These are phyloP conservation scores for Microcebus tavaratra DNA, from an alignment of 2,113 vertebrate genomes.

Conservation along the genomic window DNA sequence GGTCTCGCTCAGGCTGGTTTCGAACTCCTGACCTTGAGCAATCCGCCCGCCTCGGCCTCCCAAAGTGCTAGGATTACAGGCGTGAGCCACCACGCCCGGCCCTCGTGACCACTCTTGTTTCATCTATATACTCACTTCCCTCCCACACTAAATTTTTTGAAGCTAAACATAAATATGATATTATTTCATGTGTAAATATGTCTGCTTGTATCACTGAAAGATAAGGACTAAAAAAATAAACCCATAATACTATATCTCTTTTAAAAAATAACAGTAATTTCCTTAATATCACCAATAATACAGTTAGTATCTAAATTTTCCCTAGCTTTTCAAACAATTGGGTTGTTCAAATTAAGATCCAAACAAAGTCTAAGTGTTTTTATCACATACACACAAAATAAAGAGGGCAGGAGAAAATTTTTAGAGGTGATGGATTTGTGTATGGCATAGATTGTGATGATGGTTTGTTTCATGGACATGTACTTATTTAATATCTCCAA, in stretches of 20 bases:
- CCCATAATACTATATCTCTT: not conserved
- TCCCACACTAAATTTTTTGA: not conserved
- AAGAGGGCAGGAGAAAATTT: not conserved
- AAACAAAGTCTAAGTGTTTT: not conserved
- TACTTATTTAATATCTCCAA: not conserved
- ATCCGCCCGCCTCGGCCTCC: too few species aligned
- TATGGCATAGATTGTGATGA: too few species aligned
- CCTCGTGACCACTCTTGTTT: not conserved
- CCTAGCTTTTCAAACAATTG: not conserved
- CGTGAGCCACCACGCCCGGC: too few species aligned
- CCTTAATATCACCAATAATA: not conserved
- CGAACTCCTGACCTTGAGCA: too few species aligned
- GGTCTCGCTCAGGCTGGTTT: too few species aligned
- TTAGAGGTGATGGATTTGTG: not conserved
- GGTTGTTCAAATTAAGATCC: slow-evolving; percentile 17
- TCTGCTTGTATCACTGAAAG: not conserved
- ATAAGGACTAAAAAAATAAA: not conserved
- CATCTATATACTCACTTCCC: not conserved
- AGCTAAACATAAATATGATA: not conserved
- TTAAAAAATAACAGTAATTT: not conserved
- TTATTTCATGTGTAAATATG: not conserved
- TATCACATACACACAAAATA: not conserved
- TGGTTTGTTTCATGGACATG: not conserved
- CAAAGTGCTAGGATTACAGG: too few species aligned
- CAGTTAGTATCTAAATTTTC: not conserved